Evolutionary conservation across 2,113 vertebrate species (phyloP), one percentile per base, ranked within the genome.

Genomic region (Sorex araneus): DNA sequence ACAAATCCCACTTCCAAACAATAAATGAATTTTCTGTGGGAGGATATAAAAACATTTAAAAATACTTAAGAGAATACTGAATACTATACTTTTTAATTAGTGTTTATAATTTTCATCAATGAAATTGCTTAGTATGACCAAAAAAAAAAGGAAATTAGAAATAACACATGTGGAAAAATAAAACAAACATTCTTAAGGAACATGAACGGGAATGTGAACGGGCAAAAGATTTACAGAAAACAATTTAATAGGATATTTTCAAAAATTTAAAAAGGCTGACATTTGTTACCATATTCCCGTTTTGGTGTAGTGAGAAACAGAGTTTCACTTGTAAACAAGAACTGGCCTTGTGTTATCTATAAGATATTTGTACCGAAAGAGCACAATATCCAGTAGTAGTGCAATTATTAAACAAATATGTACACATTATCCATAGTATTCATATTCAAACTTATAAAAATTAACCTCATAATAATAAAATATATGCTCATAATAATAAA

Each of bases 101-200:
- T 82, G 77, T 94, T 96, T 93, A 40, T 77, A 92, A 84, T 95
- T 94, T 82, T 83, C 89, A n/a, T 32, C 75, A 40, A 69, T 76
- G 25, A 45, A 75, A 80, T 90, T 91, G 91, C 74, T 96, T 91
- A 47, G 19, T 84, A 5, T 36, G 6, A 6, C 6, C 50, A 32
- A 57, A 86, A 81, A 54, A n/a, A n/a, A 76, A 85, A 71, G 34
- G 18, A 16, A 73, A 76, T 73, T 66, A 75, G 40, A 86, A 91
- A 79, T 23, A 36, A 7, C 8, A 7, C 18, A 0, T 2, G 75
- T 27, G 23, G 63, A 6, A 23, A 9, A n/a, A 3, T 34, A 40
- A 91, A 11, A 43, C 2, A 60, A 90, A 8, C 8, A 4, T 4
- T 70, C 32, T 76, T 13, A 70, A 63, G 57, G 27, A 66, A 25